Evolutionary conservation across 2,888 invertebrate genomes (phyloP).

Genomic region (Amiota communis): DNA sequence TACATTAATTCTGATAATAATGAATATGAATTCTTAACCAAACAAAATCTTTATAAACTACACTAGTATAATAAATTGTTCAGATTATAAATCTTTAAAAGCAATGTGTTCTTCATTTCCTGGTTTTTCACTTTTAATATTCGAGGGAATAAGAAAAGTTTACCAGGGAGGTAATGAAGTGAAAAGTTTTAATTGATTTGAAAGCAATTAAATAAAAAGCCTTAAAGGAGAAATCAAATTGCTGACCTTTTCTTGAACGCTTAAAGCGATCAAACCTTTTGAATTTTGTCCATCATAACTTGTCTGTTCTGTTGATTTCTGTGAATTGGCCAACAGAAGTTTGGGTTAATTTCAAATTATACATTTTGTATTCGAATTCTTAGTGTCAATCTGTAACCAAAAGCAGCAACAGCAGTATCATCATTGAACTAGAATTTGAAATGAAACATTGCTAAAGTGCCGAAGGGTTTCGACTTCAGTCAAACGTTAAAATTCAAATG

Average conservation of each 20-base stretch:
- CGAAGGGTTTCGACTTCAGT: background rate
- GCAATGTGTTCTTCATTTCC: too few species aligned
- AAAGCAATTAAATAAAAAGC: constrained; percentile 6
- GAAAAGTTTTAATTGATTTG: constrained; percentile 14
- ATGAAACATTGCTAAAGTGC: background rate
- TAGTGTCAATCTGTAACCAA: background rate
- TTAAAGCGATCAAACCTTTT: background rate
- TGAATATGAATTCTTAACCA: too few species aligned
- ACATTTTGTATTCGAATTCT: background rate
- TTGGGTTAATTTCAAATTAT: background rate
- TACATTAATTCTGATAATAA: too few species aligned
- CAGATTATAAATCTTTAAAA: too few species aligned
- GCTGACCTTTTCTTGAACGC: background rate
- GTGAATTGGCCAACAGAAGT: background rate
- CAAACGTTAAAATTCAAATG: constrained; percentile 6
- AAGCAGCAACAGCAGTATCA: background rate
- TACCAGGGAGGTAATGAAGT: too few species aligned
- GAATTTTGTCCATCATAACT: background rate
- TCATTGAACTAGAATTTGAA: background rate
- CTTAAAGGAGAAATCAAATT: constrained; percentile 2
- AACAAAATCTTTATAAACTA: too few species aligned
- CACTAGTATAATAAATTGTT: too few species aligned
- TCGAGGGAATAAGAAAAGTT: too few species aligned
- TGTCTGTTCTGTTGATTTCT: background rate
- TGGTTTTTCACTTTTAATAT: too few species aligned